Base-by-base conservation (phyloP, 2,888 invertebrate genomes). In the Branchellion lobata region DNA sequence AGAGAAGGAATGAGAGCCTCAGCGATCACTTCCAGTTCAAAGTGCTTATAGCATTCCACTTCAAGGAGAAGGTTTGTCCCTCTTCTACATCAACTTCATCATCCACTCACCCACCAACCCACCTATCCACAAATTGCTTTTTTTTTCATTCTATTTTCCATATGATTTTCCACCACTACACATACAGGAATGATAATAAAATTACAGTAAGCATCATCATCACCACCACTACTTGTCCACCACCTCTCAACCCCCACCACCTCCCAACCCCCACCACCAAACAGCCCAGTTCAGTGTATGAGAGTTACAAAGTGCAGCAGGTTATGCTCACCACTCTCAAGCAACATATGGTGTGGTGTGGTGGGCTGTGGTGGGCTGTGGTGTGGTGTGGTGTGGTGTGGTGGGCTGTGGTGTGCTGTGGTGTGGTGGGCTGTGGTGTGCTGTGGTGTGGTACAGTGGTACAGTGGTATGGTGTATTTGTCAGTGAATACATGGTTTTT, bases 301-400 rank as follows among this genome's bases (percentile, higher is more conserved):
- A 87, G 82, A 84, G 86, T 68, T 84, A 85, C 18, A 85, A 87
- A 80, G 86, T 87, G 68, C 82, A 86, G 33, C 86, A 86, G 40
- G 86, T 87, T n/a, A 87, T 87, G 87, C 86, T 86, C 72, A 87
- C 86, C 82, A 86, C 86, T 81, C 86, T 86, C 83, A 86, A 87
- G 83, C 86, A 86, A 57, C 85, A 85, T 78, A 86, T 21, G 0
- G n/a, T 78, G 51, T 14, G 36, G 11, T 40, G 34, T 40, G n/a
- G n/a, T n/a, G n/a, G n/a, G n/a, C n/a, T n/a, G n/a, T n/a, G n/a
- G n/a, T n/a, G n/a, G n/a, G n/a, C n/a, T n/a, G n/a, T n/a, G n/a
- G n/a, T n/a, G n/a, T n/a, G n/a, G n/a, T n/a, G n/a, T n/a, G n/a
- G n/a, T n/a, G n/a, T n/a, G n/a, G n/a, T n/a, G n/a, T n/a, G n/a